Conservation (phyloP, 2,797 vertebrate species). For the Leuciscus waleckii region DNA sequence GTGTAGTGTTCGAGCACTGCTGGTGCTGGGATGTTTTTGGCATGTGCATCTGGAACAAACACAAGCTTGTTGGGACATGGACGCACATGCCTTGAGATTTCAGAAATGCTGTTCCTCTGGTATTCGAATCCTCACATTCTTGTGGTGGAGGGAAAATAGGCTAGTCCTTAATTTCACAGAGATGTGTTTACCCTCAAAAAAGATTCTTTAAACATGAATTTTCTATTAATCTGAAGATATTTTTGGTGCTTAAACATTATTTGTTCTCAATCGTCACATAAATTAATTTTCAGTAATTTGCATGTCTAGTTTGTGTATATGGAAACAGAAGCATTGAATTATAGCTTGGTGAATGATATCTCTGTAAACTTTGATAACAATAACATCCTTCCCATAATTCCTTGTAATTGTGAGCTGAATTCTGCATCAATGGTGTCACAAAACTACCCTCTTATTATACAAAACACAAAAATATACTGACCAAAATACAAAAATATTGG, state of each 20-base stretch:
- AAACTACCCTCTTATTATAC: neutral
- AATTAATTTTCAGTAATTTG: neutral
- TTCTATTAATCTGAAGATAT: neutral
- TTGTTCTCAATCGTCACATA: neutral
- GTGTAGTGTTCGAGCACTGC: conserved; percentile 47
- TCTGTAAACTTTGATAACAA: neutral
- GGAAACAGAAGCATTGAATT: neutral
- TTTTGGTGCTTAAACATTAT: neutral
- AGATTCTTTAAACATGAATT: neutral
- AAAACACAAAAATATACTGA: neutral
- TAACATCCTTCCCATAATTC: neutral
- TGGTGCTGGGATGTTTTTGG: conserved; percentile 54
- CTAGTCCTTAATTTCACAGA: neutral
- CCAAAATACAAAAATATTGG: neutral
- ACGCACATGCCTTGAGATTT: conserved; percentile 50
- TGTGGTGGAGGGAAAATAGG: conserved; percentile 63
- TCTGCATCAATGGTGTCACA: neutral
- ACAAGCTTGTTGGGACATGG: conserved; percentile 69
- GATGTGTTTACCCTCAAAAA: too few relatives aligned
- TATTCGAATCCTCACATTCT: conserved; percentile 64
- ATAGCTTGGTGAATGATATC: neutral
- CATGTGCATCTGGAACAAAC: conserved; percentile 66
- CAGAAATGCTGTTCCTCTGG: conserved; percentile 49
- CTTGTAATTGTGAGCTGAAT: neutral
- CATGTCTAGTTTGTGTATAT: neutral